A percentile compares a stretch with the other conserved stretches of the same genome.
Conservation (phyloP, 2,113 vertebrate genomes). For the Daubentonia madagascariensis region DNA sequence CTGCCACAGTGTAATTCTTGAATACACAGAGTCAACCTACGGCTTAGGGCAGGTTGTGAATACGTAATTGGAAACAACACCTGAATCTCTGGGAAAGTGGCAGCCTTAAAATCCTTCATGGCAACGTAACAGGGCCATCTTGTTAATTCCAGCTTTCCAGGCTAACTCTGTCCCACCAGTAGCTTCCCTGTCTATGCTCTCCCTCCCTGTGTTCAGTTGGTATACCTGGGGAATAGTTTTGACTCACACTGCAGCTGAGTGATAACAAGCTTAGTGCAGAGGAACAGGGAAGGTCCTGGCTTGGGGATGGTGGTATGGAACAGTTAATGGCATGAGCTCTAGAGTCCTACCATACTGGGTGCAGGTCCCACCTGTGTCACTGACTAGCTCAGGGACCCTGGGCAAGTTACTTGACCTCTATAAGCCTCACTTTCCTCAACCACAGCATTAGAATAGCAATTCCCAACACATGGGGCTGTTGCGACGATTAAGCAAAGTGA, state of each 20-base stretch:
- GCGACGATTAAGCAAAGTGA: not conserved
- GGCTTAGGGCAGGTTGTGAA: not conserved
- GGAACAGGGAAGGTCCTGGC: not conserved
- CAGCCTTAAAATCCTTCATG: not conserved
- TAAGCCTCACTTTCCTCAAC: too few relatives aligned
- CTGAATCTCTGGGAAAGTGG: not conserved
- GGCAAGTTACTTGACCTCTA: not conserved
- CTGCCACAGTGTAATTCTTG: not conserved
- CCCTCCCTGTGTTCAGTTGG: accelerated
- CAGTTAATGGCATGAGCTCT: not conserved
- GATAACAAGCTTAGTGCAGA: accelerated
- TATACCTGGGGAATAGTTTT: accelerated
- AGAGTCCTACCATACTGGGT: not conserved
- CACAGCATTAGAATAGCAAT: not conserved
- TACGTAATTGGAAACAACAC: not conserved
- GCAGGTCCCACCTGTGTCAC: not conserved
- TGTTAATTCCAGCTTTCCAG: not conserved
- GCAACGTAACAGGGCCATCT: accelerated
- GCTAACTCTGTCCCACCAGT: not conserved
- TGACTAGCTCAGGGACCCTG: not conserved
- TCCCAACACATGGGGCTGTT: not conserved
- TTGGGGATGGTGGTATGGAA: not conserved
- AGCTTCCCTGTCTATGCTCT: not conserved
- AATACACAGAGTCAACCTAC: not conserved
- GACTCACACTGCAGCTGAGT: not conserved